Base-by-base conservation (phyloP, 2,888 invertebrate species). In the Ennomos fuscantarius region DNA sequence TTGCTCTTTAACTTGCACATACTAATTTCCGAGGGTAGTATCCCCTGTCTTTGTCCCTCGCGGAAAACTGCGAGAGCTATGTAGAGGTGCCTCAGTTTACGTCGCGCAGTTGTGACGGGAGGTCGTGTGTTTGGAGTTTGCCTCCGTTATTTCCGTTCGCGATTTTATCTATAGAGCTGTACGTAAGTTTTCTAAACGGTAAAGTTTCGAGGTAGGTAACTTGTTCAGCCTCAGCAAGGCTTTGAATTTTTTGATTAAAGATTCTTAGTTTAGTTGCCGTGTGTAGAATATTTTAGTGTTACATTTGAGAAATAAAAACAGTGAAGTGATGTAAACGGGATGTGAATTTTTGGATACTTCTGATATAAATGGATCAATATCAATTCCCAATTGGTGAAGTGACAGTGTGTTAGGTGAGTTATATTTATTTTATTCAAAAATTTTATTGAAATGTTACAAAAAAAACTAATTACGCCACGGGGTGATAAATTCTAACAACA, bases 21-120 rank as follows among this genome's bases (percentile, higher is more conserved):
- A n/a, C 31, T 55, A 57, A 68, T 76, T 79, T 61, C 80, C 78
- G 63, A 51, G 64, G 60, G 54, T 62, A 46, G 52, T 56, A 72
- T 68, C 65, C 57, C 54, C 66, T 66, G 37, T 86, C 84, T 73
- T 76, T 63, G 56, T 87, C 81, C 63, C 61, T 74, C 82, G 79
- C 74, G 85, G 87, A 87, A 89, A 86, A 85, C 77, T 81, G 76
- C 81, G 77, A 81, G 86, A 83, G 82, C 74, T 78, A 83, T 78
- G 84, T 81, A 73, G 73, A 72, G 78, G 72, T 71, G 73, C 77
- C 70, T 84, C 84, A 91, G 91, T 91, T 72, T 78, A 76, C 82
- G 86, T 80, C 83, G 87, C 82, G 80, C 65, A 66, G 66, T 71
- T 70, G 84, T 75, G 82, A 66, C 77, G 80, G 56, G 41, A 35